phyloP scores from a whole-genome alignment of 2,113 vertebrate genomes.

The Dasyornis broadbenti region DNA sequence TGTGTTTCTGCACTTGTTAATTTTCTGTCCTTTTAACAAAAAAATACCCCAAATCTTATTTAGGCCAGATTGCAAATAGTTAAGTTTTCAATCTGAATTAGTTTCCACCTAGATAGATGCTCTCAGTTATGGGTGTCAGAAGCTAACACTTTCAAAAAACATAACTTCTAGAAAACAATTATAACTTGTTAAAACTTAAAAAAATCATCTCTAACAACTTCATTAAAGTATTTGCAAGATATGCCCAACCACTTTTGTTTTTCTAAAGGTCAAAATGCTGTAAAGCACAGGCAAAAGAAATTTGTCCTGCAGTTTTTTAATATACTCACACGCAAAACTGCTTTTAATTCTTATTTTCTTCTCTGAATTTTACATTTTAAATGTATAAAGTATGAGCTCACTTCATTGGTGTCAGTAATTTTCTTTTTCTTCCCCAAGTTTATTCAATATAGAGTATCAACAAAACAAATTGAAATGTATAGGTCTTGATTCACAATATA shows the following conservation, averaged over 20 bases:
- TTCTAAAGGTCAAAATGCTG: background rate
- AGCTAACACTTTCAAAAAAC: background rate
- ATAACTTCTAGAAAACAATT: background rate
- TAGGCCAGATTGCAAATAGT: background rate
- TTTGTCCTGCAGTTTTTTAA: background rate
- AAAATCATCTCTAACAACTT: background rate
- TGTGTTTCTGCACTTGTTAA: background rate
- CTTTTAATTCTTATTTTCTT: background rate
- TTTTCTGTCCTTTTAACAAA: background rate
- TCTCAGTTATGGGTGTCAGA: background rate
- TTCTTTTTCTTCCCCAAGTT: background rate
- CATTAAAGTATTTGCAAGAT: background rate
- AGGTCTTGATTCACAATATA: background rate
- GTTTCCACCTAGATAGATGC: background rate
- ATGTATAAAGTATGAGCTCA: background rate
- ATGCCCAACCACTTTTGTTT: background rate
- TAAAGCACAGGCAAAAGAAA: background rate
- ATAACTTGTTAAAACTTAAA: background rate
- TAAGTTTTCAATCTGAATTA: background rate
- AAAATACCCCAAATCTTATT: background rate
- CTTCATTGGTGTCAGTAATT: background rate
- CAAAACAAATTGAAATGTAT: background rate
- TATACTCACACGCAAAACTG: background rate
- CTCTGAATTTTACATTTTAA: background rate
- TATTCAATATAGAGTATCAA: background rate